Base-by-base conservation (phyloP, 2,888 invertebrate genomes). In the Luperina nickerlii region DNA sequence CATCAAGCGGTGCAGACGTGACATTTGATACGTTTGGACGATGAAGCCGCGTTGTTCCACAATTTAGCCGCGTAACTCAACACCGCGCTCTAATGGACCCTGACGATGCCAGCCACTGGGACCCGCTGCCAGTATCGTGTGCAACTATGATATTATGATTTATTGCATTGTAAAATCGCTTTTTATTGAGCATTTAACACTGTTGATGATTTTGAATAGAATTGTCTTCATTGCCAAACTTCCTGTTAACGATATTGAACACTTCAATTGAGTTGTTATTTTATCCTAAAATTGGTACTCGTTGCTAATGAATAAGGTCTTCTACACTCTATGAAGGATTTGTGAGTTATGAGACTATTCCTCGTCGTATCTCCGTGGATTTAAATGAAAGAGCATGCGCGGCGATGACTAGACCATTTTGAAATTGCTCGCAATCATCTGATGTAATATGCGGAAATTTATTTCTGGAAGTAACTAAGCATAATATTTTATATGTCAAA, bases 31-130 rank as follows among this genome's bases (percentile, higher is more conserved):
- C 91, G 89, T 89, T 89, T 88, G 88, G 88, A 83, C 88, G 89
- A 92, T 91, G 90, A 93, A 93, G 93, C 91, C 91, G 92, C 94
- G 93, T 93, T 95, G 95, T 94, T 95, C 95, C 94, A 95, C 95
- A 94, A 95, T 96, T 96, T 95, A 94, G 93, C 93, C 94, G 89
- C 92, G 96, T 92, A 96, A 96, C 86, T 86, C 85, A 91, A 96
- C 84, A 94, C 93, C 88, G 74, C 68, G 86, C 91, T 90, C 93
- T 96, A 96, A 96, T 96, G 95, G 96, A 93, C 89, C 90, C 89
- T 84, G 90, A 88, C 89, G 91, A 89, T 88, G 84, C 82, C 84
- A 88, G 88, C 88, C 79, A 90, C 88, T 86, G 81, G 83, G 66
- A 45, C 81, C 82, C 86, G 85, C 82, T 79, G 74, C 80, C 76